Conservation (phyloP, 2,113 vertebrate species). For the Zapornia atra region DNA sequence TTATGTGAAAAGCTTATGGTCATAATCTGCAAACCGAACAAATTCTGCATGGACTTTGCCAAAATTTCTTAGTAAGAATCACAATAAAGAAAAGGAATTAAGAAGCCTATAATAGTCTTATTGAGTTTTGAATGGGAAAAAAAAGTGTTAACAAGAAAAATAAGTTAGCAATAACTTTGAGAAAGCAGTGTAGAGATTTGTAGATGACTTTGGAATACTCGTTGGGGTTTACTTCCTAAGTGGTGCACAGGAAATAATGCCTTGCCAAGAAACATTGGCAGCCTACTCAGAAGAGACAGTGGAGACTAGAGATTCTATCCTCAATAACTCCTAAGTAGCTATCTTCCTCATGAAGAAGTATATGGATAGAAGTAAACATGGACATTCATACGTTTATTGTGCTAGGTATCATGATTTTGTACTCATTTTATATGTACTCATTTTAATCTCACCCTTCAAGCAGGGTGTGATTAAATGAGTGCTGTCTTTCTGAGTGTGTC, state of each 20-base stretch:
- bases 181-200: background rate
- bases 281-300: background rate
- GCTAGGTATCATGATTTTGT: background rate
- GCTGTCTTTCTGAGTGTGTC: background rate
- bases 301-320: background rate
- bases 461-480: background rate
- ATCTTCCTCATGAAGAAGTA: background rate
- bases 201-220: background rate
- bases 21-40: background rate
- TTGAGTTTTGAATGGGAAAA: too few species aligned
- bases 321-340: background rate
- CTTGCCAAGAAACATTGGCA: background rate
- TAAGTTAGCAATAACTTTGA: background rate
- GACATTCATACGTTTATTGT: background rate
- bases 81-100: background rate
- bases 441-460: background rate
- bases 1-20: background rate
- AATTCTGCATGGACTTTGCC: background rate
- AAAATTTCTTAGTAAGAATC: background rate
- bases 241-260: background rate
- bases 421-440: background rate
- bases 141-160: background rate
- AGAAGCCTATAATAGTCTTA: background rate
- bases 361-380: background rate
- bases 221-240: background rate